Conservation (phyloP, 1,140 invertebrate genomes). For the Zaprionus africanus region DNA sequence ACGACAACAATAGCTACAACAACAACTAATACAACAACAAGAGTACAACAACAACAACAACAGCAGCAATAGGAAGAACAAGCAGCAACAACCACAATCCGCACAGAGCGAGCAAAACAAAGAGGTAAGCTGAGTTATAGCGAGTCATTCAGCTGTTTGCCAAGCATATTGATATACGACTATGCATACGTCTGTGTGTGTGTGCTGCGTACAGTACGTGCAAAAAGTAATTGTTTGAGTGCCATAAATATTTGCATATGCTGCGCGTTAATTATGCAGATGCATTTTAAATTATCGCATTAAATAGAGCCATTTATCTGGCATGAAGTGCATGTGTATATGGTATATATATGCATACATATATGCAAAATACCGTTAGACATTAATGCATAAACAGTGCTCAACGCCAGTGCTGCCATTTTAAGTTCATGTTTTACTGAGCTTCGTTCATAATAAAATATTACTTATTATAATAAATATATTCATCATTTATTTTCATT, state of each 20-base stretch:
- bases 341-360: background rate
- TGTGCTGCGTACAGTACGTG: slow-evolving; percentile 13
- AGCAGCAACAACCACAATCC: slow-evolving; percentile 40
- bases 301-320: background rate
- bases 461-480: background rate
- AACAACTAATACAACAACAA: slow-evolving; percentile 1
- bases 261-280: slow-evolving; percentile 4
- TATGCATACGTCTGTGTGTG: slow-evolving; percentile 13
- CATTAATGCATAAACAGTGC: slow-evolving; percentile 2
- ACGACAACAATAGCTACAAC: slow-evolving; percentile 29
- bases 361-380: background rate
- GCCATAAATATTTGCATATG: slow-evolving; percentile 1
- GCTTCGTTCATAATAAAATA: background rate
- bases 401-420: background rate
- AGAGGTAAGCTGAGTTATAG: slow-evolving; percentile 58
- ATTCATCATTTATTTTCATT: background rate
- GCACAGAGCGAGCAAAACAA: slow-evolving; percentile 55
- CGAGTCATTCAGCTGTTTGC: slow-evolving; percentile 44
- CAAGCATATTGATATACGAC: slow-evolving; percentile 45
- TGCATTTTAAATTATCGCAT: slow-evolving; percentile 7
- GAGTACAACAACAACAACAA: slow-evolving; percentile 28
- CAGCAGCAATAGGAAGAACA: slow-evolving; percentile 10
- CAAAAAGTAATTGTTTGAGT: slow-evolving; percentile 1
- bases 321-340: background rate
- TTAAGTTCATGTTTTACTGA: background rate